Base-by-base conservation (phyloP, 2,797 vertebrate genomes). In the Manis pentadactyla region DNA sequence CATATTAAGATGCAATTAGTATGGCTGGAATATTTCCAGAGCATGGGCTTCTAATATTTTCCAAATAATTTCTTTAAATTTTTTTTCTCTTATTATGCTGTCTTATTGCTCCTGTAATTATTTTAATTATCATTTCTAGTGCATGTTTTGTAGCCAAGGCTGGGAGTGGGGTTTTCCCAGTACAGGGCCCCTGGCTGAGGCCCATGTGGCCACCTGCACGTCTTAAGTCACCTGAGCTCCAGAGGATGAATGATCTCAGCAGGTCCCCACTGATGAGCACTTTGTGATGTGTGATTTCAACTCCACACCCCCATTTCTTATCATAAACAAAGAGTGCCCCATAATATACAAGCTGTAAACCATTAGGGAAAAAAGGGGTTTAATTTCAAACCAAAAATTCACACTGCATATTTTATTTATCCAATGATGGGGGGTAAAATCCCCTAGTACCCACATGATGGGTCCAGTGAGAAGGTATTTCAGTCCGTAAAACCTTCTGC, bases 61-160 rank as follows among this genome's bases (percentile, higher is more conserved):
- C 87, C 88, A 87, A 90, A 90, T 96, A 85, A 96, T 97, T 90
- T 95, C 87, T 86, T 94, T 75, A 46, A 89, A 90, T 37, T 66
- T 55, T 93, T 79, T 85, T 78, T 63, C 31, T 66, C 79, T 96
- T 57, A 81, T 92, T 85, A 82, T 5, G 25, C 55, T 86, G 93
- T 96, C 63, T 37, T 77, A 31, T 73, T 49, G 85, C 93, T 81
- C 87, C 87, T 31, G 37, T 79, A 97, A 97, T 66, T 29, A 91
- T 66, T 97, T 84, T 78, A 53, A 0, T 3, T 81, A 64, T 13
- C 37, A 0, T 88, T 94, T 96, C 75, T 34, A 42, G 71, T 5
- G 66, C 7, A 4, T 23, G 14, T 23, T 95, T 75, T 66, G 17
- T 15, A 94, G 73, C 92, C 93, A 57, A 12, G 57, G 42, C 15